Conservation (phyloP, 2,888 invertebrate genomes). For the Odiellus spinosus region DNA sequence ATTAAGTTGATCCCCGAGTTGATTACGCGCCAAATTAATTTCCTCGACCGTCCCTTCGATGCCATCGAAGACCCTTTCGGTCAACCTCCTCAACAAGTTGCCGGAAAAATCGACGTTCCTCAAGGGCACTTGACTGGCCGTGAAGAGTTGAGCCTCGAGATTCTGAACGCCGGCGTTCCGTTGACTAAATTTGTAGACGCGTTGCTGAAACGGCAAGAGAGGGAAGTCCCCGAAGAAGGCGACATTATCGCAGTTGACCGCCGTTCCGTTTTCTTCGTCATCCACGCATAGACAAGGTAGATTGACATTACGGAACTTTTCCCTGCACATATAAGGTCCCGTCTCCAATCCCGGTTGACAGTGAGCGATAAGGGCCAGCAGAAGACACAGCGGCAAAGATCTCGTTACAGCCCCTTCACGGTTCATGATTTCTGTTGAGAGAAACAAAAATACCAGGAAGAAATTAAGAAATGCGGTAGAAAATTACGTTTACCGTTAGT, state of each 20-base stretch:
- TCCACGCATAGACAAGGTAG: slow-evolving; percentile 49
- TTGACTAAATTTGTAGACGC: slow-evolving; percentile 62
- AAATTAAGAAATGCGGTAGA: too few relatives aligned
- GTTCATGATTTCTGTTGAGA: too few relatives aligned
- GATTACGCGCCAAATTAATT: slow-evolving; percentile 55
- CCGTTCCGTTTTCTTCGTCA: slow-evolving; percentile 34
- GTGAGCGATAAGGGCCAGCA: too few relatives aligned
- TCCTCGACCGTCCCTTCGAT: slow-evolving; percentile 49
- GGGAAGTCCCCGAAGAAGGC: slow-evolving; percentile 65
- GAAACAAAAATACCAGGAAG: too few relatives aligned
- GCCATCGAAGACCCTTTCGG: slow-evolving; percentile 54
- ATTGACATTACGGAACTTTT: slow-evolving; percentile 23
- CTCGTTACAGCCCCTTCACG: too few relatives aligned
- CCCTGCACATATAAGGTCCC: background rate
- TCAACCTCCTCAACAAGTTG: slow-evolving; percentile 59
- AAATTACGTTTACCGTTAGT: too few relatives aligned
- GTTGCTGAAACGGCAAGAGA: slow-evolving; percentile 56
- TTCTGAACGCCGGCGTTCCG: slow-evolving; percentile 46
- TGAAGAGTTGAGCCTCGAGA: slow-evolving; percentile 49
- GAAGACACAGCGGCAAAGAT: too few relatives aligned
- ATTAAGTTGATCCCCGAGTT: slow-evolving; percentile 75
- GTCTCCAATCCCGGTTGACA: too few relatives aligned
- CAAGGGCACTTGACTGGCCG: slow-evolving; percentile 44
- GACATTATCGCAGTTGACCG: slow-evolving; percentile 65
- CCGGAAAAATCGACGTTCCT: slow-evolving; percentile 63